Evolutionary conservation across 2,113 vertebrate genomes (phyloP).

Genomic region (Calcarius ornatus): DNA sequence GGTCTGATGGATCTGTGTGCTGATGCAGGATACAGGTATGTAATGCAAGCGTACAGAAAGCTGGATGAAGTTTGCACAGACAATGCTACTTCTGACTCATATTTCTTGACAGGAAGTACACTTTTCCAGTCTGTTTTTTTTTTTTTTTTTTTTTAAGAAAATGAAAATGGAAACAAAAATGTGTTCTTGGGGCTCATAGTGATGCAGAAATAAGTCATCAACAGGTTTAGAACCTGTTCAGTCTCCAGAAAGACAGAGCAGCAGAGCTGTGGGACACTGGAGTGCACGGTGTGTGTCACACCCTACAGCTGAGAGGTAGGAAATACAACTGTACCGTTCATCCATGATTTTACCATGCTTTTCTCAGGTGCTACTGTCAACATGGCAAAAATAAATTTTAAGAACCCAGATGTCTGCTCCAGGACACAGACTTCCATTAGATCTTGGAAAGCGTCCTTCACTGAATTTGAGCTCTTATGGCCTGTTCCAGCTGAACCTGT

Average conservation of each 20-base stretch:
- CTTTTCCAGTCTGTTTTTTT: not conserved
- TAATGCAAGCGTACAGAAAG: not conserved
- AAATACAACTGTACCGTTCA: not conserved
- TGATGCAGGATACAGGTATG: not conserved
- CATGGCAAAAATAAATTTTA: not conserved
- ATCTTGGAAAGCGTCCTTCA: not conserved
- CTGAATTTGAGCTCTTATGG: accelerated
- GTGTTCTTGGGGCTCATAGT: not conserved
- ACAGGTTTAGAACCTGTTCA: not conserved
- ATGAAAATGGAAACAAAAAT: not conserved
- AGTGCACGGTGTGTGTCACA: no score
- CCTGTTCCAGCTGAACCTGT: accelerated
- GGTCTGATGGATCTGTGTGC: not conserved
- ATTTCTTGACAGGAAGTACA: not conserved
- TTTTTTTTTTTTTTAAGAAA: not conserved
- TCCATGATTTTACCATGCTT: not conserved
- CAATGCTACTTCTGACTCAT: not conserved
- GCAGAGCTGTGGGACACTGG: not conserved
- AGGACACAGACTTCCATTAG: not conserved
- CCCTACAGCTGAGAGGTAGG: not conserved
- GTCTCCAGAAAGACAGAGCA: not conserved
- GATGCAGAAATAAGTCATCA: not conserved
- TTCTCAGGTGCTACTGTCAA: not conserved
- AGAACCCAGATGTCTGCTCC: not conserved
- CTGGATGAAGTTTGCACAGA: not conserved